These are phyloP conservation scores for Limnephilus auricula DNA, from an alignment of 2,888 invertebrate species.

Conservation along the genomic window DNA sequence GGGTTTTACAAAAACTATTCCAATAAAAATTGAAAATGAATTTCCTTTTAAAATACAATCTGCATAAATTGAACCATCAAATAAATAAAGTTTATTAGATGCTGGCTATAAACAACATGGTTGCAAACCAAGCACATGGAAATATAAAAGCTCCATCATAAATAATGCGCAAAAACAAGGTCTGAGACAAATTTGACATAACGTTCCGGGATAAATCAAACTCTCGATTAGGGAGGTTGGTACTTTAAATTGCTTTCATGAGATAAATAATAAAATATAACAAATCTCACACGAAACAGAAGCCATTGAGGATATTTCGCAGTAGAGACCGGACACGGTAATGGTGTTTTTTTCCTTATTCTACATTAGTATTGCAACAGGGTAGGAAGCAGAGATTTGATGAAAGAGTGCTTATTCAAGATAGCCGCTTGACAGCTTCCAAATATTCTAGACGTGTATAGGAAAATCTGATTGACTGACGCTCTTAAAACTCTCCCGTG, in stretches of 20 bases:
- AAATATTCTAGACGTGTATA: not conserved
- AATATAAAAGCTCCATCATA: not conserved
- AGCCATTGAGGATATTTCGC: not conserved
- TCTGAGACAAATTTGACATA: not conserved
- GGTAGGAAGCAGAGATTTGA: not conserved
- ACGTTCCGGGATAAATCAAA: not conserved
- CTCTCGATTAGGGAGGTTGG: not conserved
- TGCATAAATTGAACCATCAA: not conserved
- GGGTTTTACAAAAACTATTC: too few relatives aligned
- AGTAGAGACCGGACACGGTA: constrained; percentile 28
- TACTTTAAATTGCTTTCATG: not conserved
- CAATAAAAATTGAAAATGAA: not conserved
- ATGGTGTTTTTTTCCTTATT: constrained; percentile 6
- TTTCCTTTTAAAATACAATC: not conserved
- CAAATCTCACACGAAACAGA: constrained; percentile 2
- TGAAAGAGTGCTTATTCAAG: not conserved
- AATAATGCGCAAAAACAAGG: not conserved
- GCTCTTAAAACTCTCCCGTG: too few relatives aligned
- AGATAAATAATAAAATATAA: not conserved
- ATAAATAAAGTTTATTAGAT: not conserved
- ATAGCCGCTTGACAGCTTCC: not conserved
- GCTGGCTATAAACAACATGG: not conserved
- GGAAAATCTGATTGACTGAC: not conserved
- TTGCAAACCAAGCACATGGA: not conserved
- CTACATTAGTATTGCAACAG: not conserved